phyloP scores from a whole-genome alignment of 2,113 vertebrate genomes.

The Chiloscyllium plagiosum region DNA sequence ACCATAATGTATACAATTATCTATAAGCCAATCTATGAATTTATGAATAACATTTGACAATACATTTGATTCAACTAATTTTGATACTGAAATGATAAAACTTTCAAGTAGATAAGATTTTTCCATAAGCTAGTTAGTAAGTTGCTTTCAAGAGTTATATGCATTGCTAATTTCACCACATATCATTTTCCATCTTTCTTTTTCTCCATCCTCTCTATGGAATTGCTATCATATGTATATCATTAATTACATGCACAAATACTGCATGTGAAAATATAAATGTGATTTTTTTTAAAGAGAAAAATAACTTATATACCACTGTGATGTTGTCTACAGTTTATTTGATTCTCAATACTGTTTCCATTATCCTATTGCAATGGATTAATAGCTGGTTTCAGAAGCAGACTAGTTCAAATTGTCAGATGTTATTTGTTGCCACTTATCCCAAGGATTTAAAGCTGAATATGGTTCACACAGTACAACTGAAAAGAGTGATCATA shows the following conservation, averaged over 20 bases:
- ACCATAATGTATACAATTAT: neutral
- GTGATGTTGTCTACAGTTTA: neutral
- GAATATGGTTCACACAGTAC: neutral
- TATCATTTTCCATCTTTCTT: neutral
- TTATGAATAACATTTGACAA: too few species aligned
- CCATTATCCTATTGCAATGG: neutral
- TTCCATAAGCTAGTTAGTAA: neutral
- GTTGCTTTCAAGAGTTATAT: neutral
- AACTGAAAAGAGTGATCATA: too few species aligned
- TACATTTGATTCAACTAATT: neutral
- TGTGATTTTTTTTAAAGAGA: neutral
- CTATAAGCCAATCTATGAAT: neutral
- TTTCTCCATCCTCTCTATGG: neutral
- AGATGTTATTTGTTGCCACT: neutral
- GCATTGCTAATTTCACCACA: neutral
- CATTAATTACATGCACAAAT: neutral
- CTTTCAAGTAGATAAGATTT: neutral
- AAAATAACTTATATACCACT: neutral
- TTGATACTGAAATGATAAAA: neutral
- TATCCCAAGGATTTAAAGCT: neutral
- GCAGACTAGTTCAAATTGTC: neutral
- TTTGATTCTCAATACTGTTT: neutral
- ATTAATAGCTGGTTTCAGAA: neutral
- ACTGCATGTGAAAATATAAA: neutral
- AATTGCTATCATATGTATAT: neutral